Percentiles rank a stretch among this genome's conserved stretches.
phyloP scores from a whole-genome alignment of 2,113 vertebrate genomes.

The Ornithorhynchus anatinus region DNA sequence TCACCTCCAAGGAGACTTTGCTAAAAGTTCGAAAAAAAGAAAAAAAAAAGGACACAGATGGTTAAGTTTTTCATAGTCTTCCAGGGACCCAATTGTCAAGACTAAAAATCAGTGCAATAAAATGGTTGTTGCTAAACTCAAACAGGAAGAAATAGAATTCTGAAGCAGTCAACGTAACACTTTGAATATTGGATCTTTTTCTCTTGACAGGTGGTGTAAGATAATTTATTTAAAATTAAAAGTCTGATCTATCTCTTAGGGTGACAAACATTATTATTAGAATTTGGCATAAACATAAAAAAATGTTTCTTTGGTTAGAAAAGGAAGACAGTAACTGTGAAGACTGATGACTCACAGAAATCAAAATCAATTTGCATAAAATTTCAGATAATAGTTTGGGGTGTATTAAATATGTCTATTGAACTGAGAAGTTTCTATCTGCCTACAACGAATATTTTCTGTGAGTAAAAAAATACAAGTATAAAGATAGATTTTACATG shows the following conservation, averaged over 20 bases:
- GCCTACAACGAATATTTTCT: not conserved
- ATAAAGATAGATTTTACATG: not conserved
- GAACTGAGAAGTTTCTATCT: not conserved
- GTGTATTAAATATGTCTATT: not conserved
- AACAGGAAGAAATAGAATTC: slow-evolving; percentile 8
- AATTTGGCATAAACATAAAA: no score
- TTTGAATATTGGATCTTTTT: not conserved
- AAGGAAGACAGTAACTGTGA: no score
- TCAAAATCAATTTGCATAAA: no score
- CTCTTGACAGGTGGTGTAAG: not conserved
- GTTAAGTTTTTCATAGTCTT: slow-evolving; percentile 38
- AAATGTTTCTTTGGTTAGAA: no score
- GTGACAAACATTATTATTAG: no score
- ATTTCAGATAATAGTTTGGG: not conserved
- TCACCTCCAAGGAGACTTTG: slow-evolving; percentile 88
- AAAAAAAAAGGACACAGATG: slow-evolving; percentile 39
- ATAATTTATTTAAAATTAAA: not conserved
- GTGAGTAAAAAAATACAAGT: not conserved
- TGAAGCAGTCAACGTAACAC: slow-evolving; percentile 9
- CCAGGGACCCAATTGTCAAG: slow-evolving; percentile 24
- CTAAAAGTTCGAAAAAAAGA: slow-evolving; percentile 66
- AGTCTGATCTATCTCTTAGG: no score
- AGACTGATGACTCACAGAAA: no score
- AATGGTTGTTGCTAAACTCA: slow-evolving; percentile 17
- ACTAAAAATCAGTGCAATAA: slow-evolving; percentile 42